Percentiles rank a stretch among this genome's conserved stretches.
Conservation (phyloP, 2,888 invertebrate species). For the Synanthedon andrenaeformis region DNA sequence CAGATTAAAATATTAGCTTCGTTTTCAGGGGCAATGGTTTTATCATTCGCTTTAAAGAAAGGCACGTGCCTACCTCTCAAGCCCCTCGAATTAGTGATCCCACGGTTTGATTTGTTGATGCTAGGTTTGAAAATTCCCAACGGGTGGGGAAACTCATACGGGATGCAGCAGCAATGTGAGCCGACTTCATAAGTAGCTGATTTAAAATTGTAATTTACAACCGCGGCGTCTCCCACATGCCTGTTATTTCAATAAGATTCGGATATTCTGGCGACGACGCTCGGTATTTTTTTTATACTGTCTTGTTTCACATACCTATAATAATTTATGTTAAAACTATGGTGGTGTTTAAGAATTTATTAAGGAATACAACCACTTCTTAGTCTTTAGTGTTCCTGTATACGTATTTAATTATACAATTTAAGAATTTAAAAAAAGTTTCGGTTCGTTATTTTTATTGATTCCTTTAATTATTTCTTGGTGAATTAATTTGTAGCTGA, state of each 20-base stretch:
- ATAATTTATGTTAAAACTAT: too few relatives aligned
- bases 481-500: too few relatives aligned
- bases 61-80: background rate
- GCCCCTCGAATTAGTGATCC: conserved; percentile 7
- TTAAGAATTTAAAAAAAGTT: too few relatives aligned
- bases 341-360: too few relatives aligned
- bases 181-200: conserved; percentile 31
- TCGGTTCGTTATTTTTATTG: too few relatives aligned
- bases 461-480: too few relatives aligned
- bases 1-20: background rate
- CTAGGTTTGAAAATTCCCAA: conserved; percentile 17
- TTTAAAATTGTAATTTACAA: conserved; percentile 48
- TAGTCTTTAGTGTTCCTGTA: too few relatives aligned
- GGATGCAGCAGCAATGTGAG: conserved; percentile 27
- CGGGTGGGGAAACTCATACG: conserved; percentile 26
- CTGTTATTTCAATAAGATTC: conserved; percentile 1
- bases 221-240: conserved; percentile 9
- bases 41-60: background rate
- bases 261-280: background rate
- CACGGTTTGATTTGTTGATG: conserved; percentile 16
- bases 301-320: background rate
- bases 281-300: background rate
- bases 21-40: background rate
- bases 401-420: too few relatives aligned
- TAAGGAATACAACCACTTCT: too few relatives aligned